Conservation (phyloP, 2,797 vertebrate species). For the Enteromius fasciolatus region DNA sequence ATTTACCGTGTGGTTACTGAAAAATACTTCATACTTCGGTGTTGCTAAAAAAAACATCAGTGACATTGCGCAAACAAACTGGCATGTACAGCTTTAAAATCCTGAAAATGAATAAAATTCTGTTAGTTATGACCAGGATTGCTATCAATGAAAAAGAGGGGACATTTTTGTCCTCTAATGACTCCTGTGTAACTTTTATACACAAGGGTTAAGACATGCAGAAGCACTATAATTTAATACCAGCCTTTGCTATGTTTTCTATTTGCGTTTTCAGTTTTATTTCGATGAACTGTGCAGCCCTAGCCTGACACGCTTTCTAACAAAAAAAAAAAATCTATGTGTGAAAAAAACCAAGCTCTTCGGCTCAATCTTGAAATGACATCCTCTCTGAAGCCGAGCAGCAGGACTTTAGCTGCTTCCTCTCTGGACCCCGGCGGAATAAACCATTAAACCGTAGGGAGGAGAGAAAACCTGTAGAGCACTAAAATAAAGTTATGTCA, state of each 20-base stretch:
- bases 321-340: background rate
- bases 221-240: background rate
- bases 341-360: background rate
- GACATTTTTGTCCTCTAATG: background rate
- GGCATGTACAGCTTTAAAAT: background rate
- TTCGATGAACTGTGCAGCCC: background rate
- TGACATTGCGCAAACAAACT: background rate
- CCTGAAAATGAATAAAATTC: background rate
- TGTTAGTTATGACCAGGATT: background rate
- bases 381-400: constrained; percentile 86
- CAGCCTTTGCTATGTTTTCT: background rate
- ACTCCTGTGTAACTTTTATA: background rate
- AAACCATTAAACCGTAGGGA: constrained; percentile 93
- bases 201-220: background rate
- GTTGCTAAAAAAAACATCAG: background rate
- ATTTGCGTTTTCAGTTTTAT: background rate
- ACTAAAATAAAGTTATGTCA: constrained; percentile 96
- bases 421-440: constrained; percentile 85
- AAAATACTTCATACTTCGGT: background rate
- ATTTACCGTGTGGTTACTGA: background rate
- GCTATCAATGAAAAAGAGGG: background rate
- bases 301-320: background rate
- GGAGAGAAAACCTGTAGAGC: constrained; percentile 85
- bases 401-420: constrained; percentile 92
- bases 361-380: constrained; percentile 63